phyloP scores from a whole-genome alignment of 2,888 invertebrate species.

The Nemurella pictetii region DNA sequence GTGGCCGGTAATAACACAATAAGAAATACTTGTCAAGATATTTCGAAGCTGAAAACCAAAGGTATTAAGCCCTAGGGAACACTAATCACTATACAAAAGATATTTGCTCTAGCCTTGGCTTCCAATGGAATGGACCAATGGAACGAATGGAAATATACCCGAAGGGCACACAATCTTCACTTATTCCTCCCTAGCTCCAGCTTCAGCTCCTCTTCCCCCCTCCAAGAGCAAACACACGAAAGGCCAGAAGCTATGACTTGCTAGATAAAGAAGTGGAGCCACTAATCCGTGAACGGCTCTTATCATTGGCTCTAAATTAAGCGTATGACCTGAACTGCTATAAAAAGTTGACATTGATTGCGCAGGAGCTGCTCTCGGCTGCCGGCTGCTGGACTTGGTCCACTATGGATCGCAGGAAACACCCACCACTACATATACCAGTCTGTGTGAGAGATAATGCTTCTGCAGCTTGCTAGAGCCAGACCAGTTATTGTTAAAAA shows the following conservation, averaged over 20 bases:
- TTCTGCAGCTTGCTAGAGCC: background rate
- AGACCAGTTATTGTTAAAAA: background rate
- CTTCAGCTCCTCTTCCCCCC: background rate
- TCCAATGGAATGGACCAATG: background rate
- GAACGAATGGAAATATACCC: slow-evolving; percentile 8
- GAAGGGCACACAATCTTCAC: slow-evolving; percentile 16
- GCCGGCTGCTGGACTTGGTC: too few relatives aligned
- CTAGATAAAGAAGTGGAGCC: slow-evolving; percentile 12
- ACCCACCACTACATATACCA: too few relatives aligned
- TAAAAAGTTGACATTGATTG: slow-evolving; percentile 29
- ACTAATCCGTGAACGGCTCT: slow-evolving; percentile 24
- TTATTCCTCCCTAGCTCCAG: slow-evolving; percentile 5
- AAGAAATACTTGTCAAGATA: background rate
- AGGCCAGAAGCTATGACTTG: background rate
- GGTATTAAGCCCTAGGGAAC: background rate
- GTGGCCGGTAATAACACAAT: background rate
- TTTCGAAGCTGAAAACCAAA: background rate
- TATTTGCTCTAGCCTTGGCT: background rate
- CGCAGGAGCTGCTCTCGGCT: slow-evolving; percentile 1
- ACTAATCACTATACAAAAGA: background rate
- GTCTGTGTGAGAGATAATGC: too few relatives aligned
- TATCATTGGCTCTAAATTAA: slow-evolving; percentile 30
- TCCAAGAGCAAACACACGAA: background rate
- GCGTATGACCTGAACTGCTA: background rate
- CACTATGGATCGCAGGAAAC: too few relatives aligned